Evolutionary conservation across 2,888 invertebrate species (phyloP), one percentile per base, ranked within the genome.

Genomic region (Alviniconcha strummeri): DNA sequence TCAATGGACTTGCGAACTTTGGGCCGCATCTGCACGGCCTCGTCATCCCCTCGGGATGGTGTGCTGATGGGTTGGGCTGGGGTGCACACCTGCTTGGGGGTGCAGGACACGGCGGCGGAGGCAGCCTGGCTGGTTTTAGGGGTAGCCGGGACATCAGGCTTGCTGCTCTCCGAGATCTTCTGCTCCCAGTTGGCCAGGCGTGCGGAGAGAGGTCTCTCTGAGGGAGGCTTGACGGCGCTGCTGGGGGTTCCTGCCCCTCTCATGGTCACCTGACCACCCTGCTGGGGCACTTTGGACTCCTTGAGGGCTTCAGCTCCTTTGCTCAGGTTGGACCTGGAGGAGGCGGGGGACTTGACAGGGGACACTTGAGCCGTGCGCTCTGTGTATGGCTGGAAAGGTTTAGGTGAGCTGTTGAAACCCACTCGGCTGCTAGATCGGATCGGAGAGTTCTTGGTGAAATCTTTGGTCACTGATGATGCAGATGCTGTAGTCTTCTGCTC

Each of bases 181-280:
- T 90, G 86, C 81, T 92, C 91, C 91, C 91, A 91, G n/a, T 79
- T 88, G 15, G 90, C 90, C 85, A 90, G 89, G 78, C 91, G 88
- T 9, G 90, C 89, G n/a, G 91, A 89, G 82, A 92, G 83, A 4
- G 92, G 91, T 55, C 89, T 84, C 55, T 89, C 86, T 17, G 91
- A 88, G 3, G 91, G 91, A 67, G 88, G 88, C 17, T 86, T 84
- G 36, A 84, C 8, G 7, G 83, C 84, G 81, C 88, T 86, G 54
- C 81, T 85, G 3, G 89, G 88, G 4, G 88, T 89, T 17, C 87
- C 87, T 5, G 72, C 60, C 52, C 87, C 88, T 82, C 88, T 87
- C 9, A 69, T 85, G 90, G 90, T 91, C 3, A 86, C 81, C 8
- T 88, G 87, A 81, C 90, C 72, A 69, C 90, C 84, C 60, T 89